phyloP scores from a whole-genome alignment of 2,888 invertebrate genomes.

The Lasioglossum vierecki region DNA sequence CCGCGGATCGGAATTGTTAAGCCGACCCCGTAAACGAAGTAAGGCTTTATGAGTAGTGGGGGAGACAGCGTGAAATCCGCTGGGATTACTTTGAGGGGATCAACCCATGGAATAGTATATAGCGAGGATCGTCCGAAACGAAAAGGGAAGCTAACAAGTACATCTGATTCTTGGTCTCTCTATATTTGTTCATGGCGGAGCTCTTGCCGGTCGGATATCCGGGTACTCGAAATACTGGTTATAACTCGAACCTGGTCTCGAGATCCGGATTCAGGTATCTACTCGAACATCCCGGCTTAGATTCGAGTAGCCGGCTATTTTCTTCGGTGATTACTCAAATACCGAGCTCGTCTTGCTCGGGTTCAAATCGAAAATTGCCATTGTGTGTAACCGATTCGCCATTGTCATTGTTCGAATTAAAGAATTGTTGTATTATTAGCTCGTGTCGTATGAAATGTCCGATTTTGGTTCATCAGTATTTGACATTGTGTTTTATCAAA shows the following conservation, averaged over 20 bases:
- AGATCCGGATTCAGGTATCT: background rate
- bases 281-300: background rate
- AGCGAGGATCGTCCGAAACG: background rate
- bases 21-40: constrained; percentile 30
- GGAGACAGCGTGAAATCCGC: constrained; percentile 34
- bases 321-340: background rate
- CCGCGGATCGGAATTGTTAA: constrained; percentile 40
- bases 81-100: constrained; percentile 26
- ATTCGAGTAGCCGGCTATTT: background rate
- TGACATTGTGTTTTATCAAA: background rate
- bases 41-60: constrained; percentile 17
- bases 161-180: background rate
- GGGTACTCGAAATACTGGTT: background rate
- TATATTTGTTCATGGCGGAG: background rate
- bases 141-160: constrained; percentile 1
- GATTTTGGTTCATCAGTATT: background rate
- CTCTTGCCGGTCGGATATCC: background rate
- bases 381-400: background rate
- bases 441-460: background rate
- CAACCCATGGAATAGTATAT: background rate
- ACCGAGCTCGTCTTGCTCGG: background rate
- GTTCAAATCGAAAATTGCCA: background rate
- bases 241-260: background rate
- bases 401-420: background rate
- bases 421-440: background rate